A percentile compares a stretch with the other conserved stretches of the same genome.
Evolutionary conservation across 2,113 vertebrate genomes (phyloP).

Genomic region (Piliocolobus tephrosceles): DNA sequence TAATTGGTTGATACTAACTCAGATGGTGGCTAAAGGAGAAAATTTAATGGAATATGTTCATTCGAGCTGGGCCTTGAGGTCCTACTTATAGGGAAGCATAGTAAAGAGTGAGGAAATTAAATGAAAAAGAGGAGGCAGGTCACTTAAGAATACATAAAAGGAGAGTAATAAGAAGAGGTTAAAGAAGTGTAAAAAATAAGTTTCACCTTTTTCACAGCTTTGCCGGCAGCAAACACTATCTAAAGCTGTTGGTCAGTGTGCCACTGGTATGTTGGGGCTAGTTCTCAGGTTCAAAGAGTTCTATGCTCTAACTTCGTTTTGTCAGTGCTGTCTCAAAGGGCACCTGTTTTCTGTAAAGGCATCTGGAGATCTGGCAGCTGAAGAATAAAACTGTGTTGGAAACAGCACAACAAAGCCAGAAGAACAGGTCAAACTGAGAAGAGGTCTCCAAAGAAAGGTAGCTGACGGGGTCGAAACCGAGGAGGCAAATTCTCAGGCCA

Average conservation of each 20-base stretch:
- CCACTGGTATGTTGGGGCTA: neutral
- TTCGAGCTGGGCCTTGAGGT: neutral
- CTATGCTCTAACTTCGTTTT: neutral
- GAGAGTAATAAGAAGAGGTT: neutral
- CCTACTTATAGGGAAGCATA: neutral
- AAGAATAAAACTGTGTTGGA: neutral
- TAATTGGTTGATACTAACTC: neutral
- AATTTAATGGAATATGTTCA: neutral
- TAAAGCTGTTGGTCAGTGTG: neutral
- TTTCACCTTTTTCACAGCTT: neutral
- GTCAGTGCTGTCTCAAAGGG: neutral
- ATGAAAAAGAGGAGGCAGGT: neutral
- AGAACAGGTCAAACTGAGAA: neutral
- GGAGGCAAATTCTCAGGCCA: neutral
- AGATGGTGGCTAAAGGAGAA: neutral
- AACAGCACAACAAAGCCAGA: neutral
- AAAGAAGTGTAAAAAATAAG: neutral
- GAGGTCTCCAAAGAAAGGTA: neutral
- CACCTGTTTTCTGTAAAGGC: neutral
- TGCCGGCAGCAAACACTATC: neutral
- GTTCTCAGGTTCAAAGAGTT: too few relatives aligned
- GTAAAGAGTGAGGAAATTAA: neutral
- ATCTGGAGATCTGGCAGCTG: neutral
- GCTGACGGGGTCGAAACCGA: neutral
- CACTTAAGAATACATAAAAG: neutral